Conservation (phyloP, 2,113 vertebrate species). For the Stictonetta naevosa region DNA sequence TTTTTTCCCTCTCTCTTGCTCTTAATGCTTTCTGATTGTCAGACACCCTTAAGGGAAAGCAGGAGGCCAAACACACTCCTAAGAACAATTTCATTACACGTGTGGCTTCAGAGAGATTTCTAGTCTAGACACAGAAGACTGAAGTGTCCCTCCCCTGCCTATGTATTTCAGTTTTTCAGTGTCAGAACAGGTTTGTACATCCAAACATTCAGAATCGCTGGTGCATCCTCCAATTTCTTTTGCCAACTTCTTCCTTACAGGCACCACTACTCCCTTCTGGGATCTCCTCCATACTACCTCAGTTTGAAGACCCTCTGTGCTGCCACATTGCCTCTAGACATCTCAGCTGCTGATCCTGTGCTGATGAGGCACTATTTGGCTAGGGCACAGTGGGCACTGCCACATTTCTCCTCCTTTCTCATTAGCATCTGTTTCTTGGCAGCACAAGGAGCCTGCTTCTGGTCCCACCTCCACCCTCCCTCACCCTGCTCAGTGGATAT, state of each 20-base stretch:
- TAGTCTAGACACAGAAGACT: neutral
- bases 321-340: neutral
- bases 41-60: neutral
- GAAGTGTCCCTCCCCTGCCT: neutral
- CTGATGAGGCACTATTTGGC: neutral
- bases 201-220: neutral
- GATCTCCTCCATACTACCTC: neutral
- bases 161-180: neutral
- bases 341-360: neutral
- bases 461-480: neutral
- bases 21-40: neutral
- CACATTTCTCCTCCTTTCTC: neutral
- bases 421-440: neutral
- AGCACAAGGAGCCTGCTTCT: neutral
- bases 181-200: neutral
- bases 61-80: neutral
- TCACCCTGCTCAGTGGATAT: accelerated
- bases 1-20: neutral
- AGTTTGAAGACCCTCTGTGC: neutral
- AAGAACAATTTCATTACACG: neutral
- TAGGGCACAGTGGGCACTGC: neutral
- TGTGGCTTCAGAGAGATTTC: neutral
- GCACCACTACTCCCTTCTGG: neutral
- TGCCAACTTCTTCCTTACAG: neutral
- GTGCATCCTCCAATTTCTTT: neutral